Evolutionary conservation across 2,888 invertebrate genomes (phyloP).

Genomic region (Heterodera filipjevi): DNA sequence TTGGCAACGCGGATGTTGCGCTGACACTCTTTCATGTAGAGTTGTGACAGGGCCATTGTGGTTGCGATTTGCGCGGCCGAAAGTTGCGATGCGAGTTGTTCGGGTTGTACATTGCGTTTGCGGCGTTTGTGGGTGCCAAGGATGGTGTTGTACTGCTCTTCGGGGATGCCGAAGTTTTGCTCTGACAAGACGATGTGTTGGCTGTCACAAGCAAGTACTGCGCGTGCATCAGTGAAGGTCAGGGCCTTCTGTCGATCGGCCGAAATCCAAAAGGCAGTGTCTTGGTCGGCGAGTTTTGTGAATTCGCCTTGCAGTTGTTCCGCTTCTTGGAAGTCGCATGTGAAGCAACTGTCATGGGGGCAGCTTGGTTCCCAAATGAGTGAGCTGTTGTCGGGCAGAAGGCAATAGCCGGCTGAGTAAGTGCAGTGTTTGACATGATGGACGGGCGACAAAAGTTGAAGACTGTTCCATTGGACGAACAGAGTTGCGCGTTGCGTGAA

Average conservation of each 20-base stretch:
- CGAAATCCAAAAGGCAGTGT: neutral
- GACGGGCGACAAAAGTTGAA: neutral
- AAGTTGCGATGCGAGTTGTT: neutral
- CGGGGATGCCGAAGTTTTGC: neutral
- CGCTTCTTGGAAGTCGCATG: neutral
- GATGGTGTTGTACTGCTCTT: neutral
- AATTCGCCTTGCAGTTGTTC: constrained; percentile 6
- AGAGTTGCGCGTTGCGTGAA: neutral
- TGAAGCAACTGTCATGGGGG: neutral
- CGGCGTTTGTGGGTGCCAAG: neutral
- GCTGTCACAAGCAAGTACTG: neutral
- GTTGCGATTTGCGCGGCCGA: neutral
- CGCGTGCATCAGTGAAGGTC: neutral
- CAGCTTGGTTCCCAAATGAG: neutral
- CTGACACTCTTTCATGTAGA: neutral
- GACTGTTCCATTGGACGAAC: neutral
- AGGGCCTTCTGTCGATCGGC: neutral
- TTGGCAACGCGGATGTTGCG: neutral
- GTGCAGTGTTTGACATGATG: neutral
- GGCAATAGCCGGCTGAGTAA: neutral
- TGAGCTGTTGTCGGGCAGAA: neutral
- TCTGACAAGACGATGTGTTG: neutral
- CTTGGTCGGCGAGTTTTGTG: neutral
- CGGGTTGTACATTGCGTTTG: neutral
- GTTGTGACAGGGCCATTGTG: neutral